Base-by-base conservation (phyloP, 2,797 vertebrate species). In the Gadopsis bispinosus region DNA sequence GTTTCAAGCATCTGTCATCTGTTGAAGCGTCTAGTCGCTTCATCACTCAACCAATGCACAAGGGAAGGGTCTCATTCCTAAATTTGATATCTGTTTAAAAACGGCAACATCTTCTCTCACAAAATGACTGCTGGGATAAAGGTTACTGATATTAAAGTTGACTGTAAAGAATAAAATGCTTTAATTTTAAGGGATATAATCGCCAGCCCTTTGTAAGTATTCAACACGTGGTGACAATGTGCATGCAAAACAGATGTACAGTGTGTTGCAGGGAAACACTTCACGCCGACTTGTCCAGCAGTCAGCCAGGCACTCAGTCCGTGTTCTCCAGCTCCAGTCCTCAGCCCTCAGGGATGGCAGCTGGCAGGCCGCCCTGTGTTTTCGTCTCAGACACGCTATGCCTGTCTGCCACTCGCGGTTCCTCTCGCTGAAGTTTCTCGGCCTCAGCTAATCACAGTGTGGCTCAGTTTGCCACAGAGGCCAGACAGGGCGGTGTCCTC, bases 301-400 rank as follows among this genome's bases (percentile, higher is more conserved):
- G 77, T 79, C 85, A 80, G 78, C 51, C 79, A 77, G 69, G 70
- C 81, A 68, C 85, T 89, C 84, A 63, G 71, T 77, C 60, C 62
- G 26, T 74, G 85, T 81, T 86, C 78, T 80, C 75, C 80, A 71
- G 79, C 83, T 73, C 69, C 75, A 83, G 85, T 73, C 74, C 79
- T 87, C 79, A 51, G 60, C 83, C 84, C 86, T 81, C 81, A n/a
- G 89, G 89, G 88, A 90, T 87, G 73, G 82, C 80, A 87, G 76
- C 81, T 92, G 92, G 93, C 92, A 86, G 87, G 80, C 55, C 69
- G 86, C 93, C 93, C 88, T 76, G 75, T 90, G 91, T 93, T 93
- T 92, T 93, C 87, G 88, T 91, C 90, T 88, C 69, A 87, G 87
- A 90, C 91, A 88, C 77, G 81, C 83, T 84, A 87, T 80, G 83